Evolutionary conservation across 2,113 vertebrate species (phyloP).

Genomic region (Phalacrocorax brasilianus): DNA sequence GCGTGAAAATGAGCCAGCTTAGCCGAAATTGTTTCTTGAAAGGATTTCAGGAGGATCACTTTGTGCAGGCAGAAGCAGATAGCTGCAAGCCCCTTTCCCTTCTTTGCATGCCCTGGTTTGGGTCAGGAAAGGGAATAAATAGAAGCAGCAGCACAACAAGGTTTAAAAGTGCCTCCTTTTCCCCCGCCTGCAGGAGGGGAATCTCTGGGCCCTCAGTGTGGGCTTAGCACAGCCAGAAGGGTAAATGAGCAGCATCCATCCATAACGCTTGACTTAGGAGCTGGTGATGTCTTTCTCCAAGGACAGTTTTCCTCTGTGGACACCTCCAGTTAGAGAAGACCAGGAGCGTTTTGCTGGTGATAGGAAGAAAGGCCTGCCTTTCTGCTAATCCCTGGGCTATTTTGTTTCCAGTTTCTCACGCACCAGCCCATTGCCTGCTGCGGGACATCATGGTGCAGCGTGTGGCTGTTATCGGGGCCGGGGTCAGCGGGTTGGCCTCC

Average conservation of each 20-base stretch:
- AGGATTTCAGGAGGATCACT: background rate
- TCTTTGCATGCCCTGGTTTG: background rate
- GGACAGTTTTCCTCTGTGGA: background rate
- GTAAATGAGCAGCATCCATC: background rate
- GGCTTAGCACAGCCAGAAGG: background rate
- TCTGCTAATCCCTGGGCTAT: background rate
- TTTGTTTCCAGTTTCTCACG: background rate
- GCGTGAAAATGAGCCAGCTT: background rate
- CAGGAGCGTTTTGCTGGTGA: background rate
- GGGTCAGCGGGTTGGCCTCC: slow-evolving; percentile 79
- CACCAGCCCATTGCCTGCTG: rapidly evolving
- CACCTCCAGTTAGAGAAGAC: background rate
- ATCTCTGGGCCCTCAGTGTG: rapidly evolving
- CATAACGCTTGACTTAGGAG: rapidly evolving
- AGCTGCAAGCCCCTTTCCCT: background rate
- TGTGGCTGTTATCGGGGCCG: slow-evolving; percentile 85
- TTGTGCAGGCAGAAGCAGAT: background rate
- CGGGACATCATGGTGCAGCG: slow-evolving; percentile 60
- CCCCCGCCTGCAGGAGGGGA: background rate
- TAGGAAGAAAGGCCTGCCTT: background rate
- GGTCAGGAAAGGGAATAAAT: background rate
- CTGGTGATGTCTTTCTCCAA: background rate
- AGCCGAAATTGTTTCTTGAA: background rate
- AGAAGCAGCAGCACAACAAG: background rate
- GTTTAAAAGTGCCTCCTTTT: background rate